Conservation (phyloP, 2,888 invertebrate species). For the Chrysotoxum bicinctum region DNA sequence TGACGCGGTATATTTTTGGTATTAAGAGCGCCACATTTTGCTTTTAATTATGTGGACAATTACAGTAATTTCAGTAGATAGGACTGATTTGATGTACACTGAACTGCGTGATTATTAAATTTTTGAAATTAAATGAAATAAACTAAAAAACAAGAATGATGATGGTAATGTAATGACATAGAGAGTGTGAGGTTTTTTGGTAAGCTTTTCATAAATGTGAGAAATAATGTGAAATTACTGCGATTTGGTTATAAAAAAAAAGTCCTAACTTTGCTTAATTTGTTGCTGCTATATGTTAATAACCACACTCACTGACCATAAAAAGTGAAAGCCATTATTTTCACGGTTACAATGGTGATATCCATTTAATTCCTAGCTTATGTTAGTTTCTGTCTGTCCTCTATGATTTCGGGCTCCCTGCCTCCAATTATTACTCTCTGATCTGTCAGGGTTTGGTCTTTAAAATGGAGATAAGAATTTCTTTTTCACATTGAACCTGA, state of each 20-base stretch:
- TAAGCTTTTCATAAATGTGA: constrained; percentile 30
- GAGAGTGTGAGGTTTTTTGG: constrained; percentile 35
- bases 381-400: no score
- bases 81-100: constrained; percentile 31
- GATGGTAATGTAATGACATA: neutral
- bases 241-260: neutral
- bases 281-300: neutral
- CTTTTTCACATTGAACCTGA: no score
- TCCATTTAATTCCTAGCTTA: neutral
- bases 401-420: no score
- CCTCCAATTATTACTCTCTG: no score
- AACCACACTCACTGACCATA: neutral
- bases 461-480: no score
- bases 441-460: no score
- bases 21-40: constrained; percentile 61
- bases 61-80: constrained; percentile 71
- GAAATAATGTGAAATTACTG: constrained; percentile 31
- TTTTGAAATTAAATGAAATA: constrained; percentile 1
- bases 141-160: neutral
- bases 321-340: neutral
- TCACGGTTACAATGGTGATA: neutral
- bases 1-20: constrained; percentile 20
- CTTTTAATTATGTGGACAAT: constrained; percentile 74
- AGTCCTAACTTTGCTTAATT: neutral
- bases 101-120: constrained; percentile 46